Base-by-base conservation (phyloP, 2,797 vertebrate species). In the Corythornis leucogaster region DNA sequence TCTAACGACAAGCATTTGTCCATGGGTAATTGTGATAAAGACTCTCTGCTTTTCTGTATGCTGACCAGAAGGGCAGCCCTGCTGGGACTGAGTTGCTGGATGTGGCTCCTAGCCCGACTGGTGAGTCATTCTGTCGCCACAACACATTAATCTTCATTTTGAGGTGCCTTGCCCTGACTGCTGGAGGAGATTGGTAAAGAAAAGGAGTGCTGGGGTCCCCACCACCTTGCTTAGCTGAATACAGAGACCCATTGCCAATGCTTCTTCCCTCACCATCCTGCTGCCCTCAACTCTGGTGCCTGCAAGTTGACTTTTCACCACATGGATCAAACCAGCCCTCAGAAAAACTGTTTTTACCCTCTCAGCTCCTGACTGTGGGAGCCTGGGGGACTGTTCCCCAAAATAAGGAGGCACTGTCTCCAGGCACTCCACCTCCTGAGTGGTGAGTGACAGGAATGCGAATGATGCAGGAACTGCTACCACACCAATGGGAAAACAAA, bases 381-480 rank as follows among this genome's bases (percentile, higher is more conserved):
- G 18, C 30, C 33, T 64, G 13, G 20, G 62, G 7, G 42, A 11
- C 55, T 30, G 13, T 22, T 79, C 58, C 21, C 87, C n/a, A 40
- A 16, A 35, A 26, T 6, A 9, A 21, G 30, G 31, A 62, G 31
- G 64, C 26, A 17, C 53, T 4, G 1, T 74, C 61, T 85, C 30
- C 69, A 28, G 12, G 9, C 0, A 0, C 66, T 71, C 63, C 62
- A 61, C 73, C 22, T 70, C 54, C 33, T 2, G n/a, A 71, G 92
- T 92, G 95, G 19, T 0, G 48, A 94, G 92, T 84, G 89, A 35
- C 80, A 86, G 91, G 91, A 92, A 91, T 91, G 87, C 1, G 5
- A 94, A 22, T 7, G 67, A 84, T 93, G 77, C 59, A 35, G 78
- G 74, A 79, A 16, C 67, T 57, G 70, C 85, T 62, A 76, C 45